These are phyloP conservation scores for Coregonus suidteri DNA, from an alignment of 2,797 vertebrate genomes.

Conservation along the genomic window DNA sequence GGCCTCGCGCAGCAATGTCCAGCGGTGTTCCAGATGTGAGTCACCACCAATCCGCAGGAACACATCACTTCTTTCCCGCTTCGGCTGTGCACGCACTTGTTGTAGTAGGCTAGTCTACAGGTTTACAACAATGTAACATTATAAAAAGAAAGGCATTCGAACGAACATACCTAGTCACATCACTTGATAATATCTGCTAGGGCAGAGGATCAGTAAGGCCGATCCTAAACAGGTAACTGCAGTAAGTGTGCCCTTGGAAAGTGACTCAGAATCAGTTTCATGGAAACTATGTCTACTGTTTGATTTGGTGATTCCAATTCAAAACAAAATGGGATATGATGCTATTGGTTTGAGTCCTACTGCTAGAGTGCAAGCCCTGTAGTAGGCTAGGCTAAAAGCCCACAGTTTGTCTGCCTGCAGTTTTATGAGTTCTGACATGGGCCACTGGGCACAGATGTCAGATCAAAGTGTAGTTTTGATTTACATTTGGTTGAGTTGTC, in stretches of 20 bases:
- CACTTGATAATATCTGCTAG: not conserved
- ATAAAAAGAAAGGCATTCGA: constrained; percentile 4
- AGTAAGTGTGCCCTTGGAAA: not conserved
- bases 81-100: constrained; percentile 54
- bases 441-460: no score
- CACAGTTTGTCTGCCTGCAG: constrained; percentile 62
- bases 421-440: constrained; percentile 41
- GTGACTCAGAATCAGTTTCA: not conserved
- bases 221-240: not conserved
- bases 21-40: constrained; percentile 82
- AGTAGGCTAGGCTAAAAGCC: constrained; percentile 46
- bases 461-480: constrained; percentile 47
- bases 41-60: constrained; percentile 43
- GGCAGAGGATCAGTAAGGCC: not conserved
- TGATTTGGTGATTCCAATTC: not conserved
- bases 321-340: not conserved
- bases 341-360: constrained; percentile 20
- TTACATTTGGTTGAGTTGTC: no score
- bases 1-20: constrained; percentile 66
- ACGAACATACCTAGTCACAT: constrained; percentile 26
- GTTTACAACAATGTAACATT: not conserved
- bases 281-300: not conserved
- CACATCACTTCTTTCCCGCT: constrained; percentile 61
- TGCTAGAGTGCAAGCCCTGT: constrained; percentile 49
- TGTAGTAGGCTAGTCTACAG: constrained; percentile 37